These are phyloP conservation scores for Carapus acus DNA, from an alignment of 2,797 vertebrate species.

Conservation along the genomic window DNA sequence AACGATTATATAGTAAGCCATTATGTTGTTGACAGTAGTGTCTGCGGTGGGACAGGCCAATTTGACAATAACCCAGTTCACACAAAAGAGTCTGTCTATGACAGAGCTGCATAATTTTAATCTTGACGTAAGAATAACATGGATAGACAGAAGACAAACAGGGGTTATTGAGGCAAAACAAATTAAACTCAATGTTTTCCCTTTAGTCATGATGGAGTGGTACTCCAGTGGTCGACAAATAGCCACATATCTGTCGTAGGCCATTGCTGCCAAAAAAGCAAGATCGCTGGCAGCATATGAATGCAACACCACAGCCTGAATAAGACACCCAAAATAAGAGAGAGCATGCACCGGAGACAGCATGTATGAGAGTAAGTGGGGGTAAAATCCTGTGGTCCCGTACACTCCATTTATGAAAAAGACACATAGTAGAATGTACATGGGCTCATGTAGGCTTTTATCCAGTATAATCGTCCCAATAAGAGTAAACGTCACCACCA, in stretches of 20 bases:
- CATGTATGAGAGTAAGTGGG: constrained; percentile 43
- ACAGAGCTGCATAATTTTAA: constrained; percentile 41
- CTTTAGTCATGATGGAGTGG: constrained; percentile 34
- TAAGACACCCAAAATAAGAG: constrained; percentile 11
- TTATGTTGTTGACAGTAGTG: constrained; percentile 11
- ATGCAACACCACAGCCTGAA: too few species aligned
- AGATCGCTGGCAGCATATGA: too few species aligned
- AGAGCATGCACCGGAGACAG: constrained; percentile 29
- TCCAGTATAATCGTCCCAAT: constrained; percentile 42
- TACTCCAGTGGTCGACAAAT: constrained; percentile 21
- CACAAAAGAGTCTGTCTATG: constrained; percentile 52
- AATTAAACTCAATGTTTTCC: constrained; percentile 11
- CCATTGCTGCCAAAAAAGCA: too few species aligned
- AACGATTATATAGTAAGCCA: constrained; percentile 20
- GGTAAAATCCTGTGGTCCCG: constrained; percentile 49
- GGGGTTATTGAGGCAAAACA: constrained; percentile 38
- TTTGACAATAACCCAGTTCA: constrained; percentile 51
- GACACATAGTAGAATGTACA: constrained; percentile 50
- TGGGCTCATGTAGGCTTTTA: constrained; percentile 46
- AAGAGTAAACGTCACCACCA: constrained; percentile 35
- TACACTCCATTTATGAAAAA: constrained; percentile 47
- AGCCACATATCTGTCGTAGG: constrained; percentile 25
- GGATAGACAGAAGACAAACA: not conserved
- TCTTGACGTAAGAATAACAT: not conserved
- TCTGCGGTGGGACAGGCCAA: constrained; percentile 34